Conservation (phyloP, 2,888 invertebrate species). For the Melieria omissa region DNA sequence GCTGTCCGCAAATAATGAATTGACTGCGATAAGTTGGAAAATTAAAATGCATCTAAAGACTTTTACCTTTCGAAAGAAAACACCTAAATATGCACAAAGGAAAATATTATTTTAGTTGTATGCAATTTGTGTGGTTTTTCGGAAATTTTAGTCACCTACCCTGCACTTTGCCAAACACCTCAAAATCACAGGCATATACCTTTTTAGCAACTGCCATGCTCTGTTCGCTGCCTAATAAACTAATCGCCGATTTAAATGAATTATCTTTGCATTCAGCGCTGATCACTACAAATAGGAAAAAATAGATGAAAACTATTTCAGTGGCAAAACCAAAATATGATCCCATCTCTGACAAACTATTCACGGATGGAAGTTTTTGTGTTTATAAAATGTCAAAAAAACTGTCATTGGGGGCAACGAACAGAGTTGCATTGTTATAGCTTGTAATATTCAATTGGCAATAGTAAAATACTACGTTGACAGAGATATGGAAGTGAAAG, state of each 20-base stretch:
- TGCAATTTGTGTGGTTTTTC: constrained; percentile 6
- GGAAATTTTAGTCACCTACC: constrained; percentile 47
- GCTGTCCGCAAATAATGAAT: constrained; percentile 60
- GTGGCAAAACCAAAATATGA: background rate
- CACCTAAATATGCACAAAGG: constrained; percentile 51
- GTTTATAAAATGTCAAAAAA: constrained; percentile 16
- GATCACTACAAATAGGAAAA: constrained; percentile 1
- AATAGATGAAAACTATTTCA: constrained; percentile 18
- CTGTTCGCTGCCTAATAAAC: background rate
- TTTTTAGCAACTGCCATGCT: constrained; percentile 29
- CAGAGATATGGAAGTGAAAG: no score
- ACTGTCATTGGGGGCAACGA: background rate
- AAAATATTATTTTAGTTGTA: constrained; percentile 20
- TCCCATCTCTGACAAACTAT: no score
- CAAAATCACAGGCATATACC: constrained; percentile 53
- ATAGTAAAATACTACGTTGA: background rate
- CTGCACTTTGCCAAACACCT: constrained; percentile 61
- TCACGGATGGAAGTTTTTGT: constrained; percentile 10
- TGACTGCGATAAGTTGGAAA: background rate
- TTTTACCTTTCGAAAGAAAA: constrained; percentile 61
- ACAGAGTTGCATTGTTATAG: constrained; percentile 9
- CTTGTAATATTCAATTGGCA: background rate
- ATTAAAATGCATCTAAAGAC: background rate
- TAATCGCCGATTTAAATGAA: background rate
- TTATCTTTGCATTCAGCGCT: background rate